Evolutionary conservation across 2,113 vertebrate genomes (phyloP).

Genomic region (Ptilorrhoa leucosticta): DNA sequence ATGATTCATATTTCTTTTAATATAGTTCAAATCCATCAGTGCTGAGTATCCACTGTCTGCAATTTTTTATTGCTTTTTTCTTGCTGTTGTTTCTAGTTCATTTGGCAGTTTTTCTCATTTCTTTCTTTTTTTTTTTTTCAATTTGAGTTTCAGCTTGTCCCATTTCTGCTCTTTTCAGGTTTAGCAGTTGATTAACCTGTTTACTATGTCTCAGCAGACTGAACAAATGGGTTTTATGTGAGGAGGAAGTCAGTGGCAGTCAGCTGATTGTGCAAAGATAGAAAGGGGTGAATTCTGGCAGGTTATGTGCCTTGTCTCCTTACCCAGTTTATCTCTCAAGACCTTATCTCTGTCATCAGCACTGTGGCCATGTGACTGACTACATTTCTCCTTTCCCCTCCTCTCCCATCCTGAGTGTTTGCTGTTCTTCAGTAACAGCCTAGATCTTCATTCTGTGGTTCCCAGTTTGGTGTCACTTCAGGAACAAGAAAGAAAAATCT

Average conservation of each 20-base stretch:
- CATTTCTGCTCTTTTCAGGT: background rate
- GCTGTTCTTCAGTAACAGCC: background rate
- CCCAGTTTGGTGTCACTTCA: background rate
- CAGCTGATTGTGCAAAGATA: background rate
- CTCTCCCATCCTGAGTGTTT: background rate
- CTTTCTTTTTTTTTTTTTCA: background rate
- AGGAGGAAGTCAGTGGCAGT: background rate
- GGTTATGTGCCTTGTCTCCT: background rate
- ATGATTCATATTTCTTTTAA: background rate
- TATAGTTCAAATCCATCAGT: background rate
- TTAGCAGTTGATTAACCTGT: background rate
- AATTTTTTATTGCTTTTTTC: background rate
- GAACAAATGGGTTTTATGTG: background rate
- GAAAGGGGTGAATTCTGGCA: background rate
- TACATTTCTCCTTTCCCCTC: background rate
- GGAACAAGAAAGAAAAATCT: background rate
- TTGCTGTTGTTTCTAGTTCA: background rate
- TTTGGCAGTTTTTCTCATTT: background rate
- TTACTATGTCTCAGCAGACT: background rate
- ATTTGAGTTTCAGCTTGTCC: background rate
- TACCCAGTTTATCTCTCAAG: background rate
- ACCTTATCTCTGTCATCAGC: background rate
- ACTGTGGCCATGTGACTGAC: background rate
- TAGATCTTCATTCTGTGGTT: background rate
- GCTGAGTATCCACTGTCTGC: background rate